These are phyloP conservation scores for Chloroclysta siterata DNA, from an alignment of 2,888 invertebrate genomes.

Conservation along the genomic window DNA sequence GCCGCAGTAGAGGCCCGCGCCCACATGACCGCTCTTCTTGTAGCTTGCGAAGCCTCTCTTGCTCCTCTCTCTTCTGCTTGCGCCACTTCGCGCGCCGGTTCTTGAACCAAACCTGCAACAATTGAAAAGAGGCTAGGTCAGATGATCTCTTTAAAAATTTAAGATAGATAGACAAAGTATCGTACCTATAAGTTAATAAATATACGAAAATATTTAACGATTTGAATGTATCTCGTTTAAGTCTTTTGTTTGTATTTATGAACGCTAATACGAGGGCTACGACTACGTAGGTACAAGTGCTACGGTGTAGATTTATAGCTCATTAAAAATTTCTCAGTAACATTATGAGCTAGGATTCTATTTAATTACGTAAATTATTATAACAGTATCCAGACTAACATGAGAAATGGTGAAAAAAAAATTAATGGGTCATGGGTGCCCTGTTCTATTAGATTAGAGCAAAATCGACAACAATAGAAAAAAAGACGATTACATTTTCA, in stretches of 20 bases:
- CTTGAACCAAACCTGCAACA: slow-evolving; percentile 96
- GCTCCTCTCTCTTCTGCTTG: slow-evolving; percentile 96
- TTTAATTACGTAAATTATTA: too few relatives aligned
- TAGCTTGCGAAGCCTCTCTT: slow-evolving; percentile 91
- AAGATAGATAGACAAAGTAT: background rate
- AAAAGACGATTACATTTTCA: background rate
- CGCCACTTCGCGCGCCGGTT: slow-evolving; percentile 98
- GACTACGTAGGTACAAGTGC: background rate
- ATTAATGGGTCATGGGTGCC: too few relatives aligned
- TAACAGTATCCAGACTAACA: too few relatives aligned
- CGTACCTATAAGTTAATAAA: too few relatives aligned
- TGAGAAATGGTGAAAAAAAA: too few relatives aligned
- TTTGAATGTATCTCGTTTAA: slow-evolving; percentile 13
- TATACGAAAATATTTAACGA: background rate
- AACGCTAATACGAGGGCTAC: slow-evolving; percentile 9
- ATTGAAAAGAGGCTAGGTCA: slow-evolving; percentile 23
- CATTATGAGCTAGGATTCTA: too few relatives aligned
- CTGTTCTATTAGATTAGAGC: too few relatives aligned
- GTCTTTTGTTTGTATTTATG: slow-evolving; percentile 10
- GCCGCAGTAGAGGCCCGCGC: slow-evolving; percentile 64
- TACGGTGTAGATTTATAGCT: background rate
- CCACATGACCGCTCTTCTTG: slow-evolving; percentile 89
- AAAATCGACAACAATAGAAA: too few relatives aligned
- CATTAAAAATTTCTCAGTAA: background rate
- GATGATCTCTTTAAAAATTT: background rate